Base-by-base conservation (phyloP, 2,797 vertebrate species). In the Neosalanx taihuensis region DNA sequence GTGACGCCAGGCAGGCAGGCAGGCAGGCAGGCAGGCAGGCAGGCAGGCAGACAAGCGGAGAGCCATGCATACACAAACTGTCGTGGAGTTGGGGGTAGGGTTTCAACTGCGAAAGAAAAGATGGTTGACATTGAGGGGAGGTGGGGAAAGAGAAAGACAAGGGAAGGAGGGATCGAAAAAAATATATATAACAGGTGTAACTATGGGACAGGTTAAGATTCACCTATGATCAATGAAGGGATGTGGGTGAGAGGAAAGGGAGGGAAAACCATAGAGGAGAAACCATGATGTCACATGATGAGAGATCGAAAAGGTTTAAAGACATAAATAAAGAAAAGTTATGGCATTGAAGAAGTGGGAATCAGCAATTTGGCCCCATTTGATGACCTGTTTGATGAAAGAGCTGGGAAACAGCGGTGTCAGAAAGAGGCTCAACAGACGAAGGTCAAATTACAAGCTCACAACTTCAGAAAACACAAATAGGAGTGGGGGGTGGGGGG, bases 1-100 rank as follows among this genome's bases (percentile, higher is more conserved):
- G 90, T 85, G 87, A 91, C 82, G 76, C 72, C 72, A 79, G 81
- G 71, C 81, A 72, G 85, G 77, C 75, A 82, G 33, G 4, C 23
- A 41, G 26, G 29, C 46, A 51, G 15, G 37, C 26, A 58, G 9
- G n/a, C n/a, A n/a, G n/a, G n/a, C n/a, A n/a, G n/a, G 26, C 12
- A 51, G n/a, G n/a, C n/a, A n/a, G n/a, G n/a, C n/a, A n/a, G n/a
- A n/a, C n/a, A n/a, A n/a, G n/a, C n/a, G n/a, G 18, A 30, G 13
- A 30, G 13, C 29, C 17, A 63, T 31, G 15, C 61, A 31, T 56
- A 71, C 35, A 77, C 59, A 72, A 71, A 72, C 65, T 59, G 0
- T 33, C 78, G 83, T 6, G 56, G 26, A 67, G 65, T 30, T 7
- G 23, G 23, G 65, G 29, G 66, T 67, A 56, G 18, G 29, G 6